Conservation (phyloP, 2,113 vertebrate species). For the Archilochus colubris region DNA sequence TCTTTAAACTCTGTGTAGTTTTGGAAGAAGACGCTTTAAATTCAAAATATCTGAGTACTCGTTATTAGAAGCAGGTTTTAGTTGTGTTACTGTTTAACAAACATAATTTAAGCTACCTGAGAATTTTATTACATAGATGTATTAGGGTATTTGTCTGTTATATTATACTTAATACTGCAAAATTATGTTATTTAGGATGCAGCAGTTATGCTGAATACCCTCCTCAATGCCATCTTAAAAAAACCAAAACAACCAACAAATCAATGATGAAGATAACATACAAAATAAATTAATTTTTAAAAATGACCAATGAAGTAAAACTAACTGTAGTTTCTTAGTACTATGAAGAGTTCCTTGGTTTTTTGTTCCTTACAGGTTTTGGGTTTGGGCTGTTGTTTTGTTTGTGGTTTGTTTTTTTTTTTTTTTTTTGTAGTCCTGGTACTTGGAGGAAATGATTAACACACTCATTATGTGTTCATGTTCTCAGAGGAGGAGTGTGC, state of each 20-base stretch:
- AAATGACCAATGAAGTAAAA: neutral
- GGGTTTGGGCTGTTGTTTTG: no score
- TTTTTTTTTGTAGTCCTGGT: neutral
- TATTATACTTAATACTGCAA: neutral
- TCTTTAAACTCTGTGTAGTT: neutral
- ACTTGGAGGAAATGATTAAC: neutral
- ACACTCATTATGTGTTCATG: fast-evolving
- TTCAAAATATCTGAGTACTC: neutral
- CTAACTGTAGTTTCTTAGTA: neutral
- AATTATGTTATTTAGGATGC: neutral
- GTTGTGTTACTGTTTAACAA: neutral
- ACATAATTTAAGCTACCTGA: neutral
- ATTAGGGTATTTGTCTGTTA: neutral
- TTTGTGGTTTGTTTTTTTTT: neutral
- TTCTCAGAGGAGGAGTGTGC: neutral
- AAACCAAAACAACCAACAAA: neutral
- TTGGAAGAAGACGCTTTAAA: neutral
- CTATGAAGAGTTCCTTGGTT: neutral
- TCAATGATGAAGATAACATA: neutral
- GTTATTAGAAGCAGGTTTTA: constrained; percentile 31
- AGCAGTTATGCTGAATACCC: neutral
- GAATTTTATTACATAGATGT: neutral
- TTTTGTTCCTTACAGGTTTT: neutral
- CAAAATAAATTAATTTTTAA: neutral
- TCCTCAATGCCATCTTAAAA: neutral